Base-by-base conservation (phyloP, 2,888 invertebrate species). In the Tortrix viridana region DNA sequence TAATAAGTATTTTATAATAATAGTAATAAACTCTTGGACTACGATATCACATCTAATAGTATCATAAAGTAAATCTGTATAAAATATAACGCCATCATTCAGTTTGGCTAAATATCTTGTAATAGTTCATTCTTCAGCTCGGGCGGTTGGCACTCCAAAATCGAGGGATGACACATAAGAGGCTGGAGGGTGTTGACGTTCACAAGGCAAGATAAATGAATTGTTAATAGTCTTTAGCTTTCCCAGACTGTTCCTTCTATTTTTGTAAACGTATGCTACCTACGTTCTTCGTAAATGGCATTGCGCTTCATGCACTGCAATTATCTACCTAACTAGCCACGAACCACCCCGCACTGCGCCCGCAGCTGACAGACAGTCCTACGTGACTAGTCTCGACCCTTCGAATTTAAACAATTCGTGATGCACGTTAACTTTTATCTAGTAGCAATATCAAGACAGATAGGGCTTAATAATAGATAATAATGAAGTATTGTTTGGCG, bases 101-200 rank as follows among this genome's bases (percentile, higher is more conserved):
- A 56, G 48, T 47, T 47, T 57, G 32, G 46, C 41, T 60, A 32
- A 62, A 47, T 32, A 54, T 41, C 56, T 74, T 78, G 65, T 79
- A 66, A 76, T 74, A 86, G 87, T 77, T 86, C 85, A 19, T 86
- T 87, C 83, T 86, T 88, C 83, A 84, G 81, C 70, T 80, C 86
- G 58, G 74, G 84, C 57, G 82, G 83, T 56, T 84, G 86, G 87
- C 80, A 82, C 73, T 77, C 81, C 65, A 86, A 81, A 76, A 67
- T 80, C 60, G 85, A 87, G 61, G 86, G 84, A 84, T 88, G 85
- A 87, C 87, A 82, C 67, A 74, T 79, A 81, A 86, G 70, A 68
- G 75, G 77, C 74, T 82, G 85, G 85, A 74, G 81, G 71, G 65
- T 78, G 72, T 76, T 81, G 81, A 80, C 77, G 50, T 83, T 84